Evolutionary conservation across 92 coral and sea anemone species (phyloP), one percentile per base, ranked within the genome.

Genomic region (Anthopleura xanthogrammica): DNA sequence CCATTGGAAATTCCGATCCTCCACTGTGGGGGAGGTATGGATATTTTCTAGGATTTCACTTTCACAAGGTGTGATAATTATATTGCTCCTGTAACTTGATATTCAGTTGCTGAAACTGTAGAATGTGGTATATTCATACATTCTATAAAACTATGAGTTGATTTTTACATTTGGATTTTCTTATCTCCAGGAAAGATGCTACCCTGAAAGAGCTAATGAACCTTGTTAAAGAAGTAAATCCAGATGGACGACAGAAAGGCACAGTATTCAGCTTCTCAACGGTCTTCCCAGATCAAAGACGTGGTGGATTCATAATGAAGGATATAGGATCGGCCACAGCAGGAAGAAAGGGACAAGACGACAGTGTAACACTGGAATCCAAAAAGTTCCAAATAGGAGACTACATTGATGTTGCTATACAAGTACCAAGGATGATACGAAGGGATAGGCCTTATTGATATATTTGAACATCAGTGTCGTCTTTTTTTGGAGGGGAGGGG

Each of bases 301-400:
- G 97, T 77, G 94, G 94, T 43, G 99, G 99, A 1, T 96, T 84
- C 80, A 90, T 96, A 57, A 85, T 96, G 91, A 96, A 96, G 80
- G 98, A 96, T 64, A 93, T 96, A 68, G 99, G 99, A 16, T 72
- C 84, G 56, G 92, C 98, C 12, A 94, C 94, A 20, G 95, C 98
- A 10, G 99, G 99, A 3, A 88, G 87, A 62, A 96, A 96, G 74
- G 98, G 99, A 19, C 90, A 85, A 22, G 92, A 91, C 83, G 99
- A 96, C 80, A 75, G 17, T 12, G 79, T 92, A 10, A 96, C 98
- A 12, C 86, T 96, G 66, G 96, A 96, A 72, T 94, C 99, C 4
- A 96, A 94, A 85, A 96, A 96, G 90, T 96, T 96, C 65, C 99
- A 96, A 87, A 96, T 96, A 60, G 99, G 99, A 55, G 99, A 94